Base-by-base conservation (phyloP, 2,797 vertebrate species). In the Neostethus bicornis region DNA sequence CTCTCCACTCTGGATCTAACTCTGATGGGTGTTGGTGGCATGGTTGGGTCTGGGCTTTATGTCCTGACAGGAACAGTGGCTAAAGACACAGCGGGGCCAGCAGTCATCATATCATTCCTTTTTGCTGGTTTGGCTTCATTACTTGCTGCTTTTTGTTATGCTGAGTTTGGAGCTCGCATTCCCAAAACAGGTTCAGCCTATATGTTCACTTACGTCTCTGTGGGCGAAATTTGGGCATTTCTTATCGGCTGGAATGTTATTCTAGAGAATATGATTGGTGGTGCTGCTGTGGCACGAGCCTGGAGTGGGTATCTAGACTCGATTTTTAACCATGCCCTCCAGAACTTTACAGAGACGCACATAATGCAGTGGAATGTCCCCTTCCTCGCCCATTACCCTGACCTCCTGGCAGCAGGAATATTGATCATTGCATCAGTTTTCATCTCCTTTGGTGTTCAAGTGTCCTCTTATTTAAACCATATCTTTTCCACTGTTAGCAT, bases 161-260 rank as follows among this genome's bases (percentile, higher is more conserved):
- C 97, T 0, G 97, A 99, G 81, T 98, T 99, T 48, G 96, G 97
- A 11, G 96, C 97, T 0, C 93, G 94, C 0, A 95, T 98, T 41
- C 96, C 96, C 41, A 96, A 95, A 83, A 97, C 95, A 0, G 96
- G 96, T 59, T 99, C 97, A 1, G 96, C 97, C 29, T 99, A 99
- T 79, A 95, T 99, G 93, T 99, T 98, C 85, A 99, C 97, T 2
- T 98, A 99, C 0, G 93, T 99, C 50, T 96, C 95, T 0, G 91
- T 98, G 68, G 97, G 97, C 0, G 97, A 99, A 79, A 77, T 99
- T 46, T 99, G 97, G 96, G 97, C 97, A 50, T 99, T 99, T 73
- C 93, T 99, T 41, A 98, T 99, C 0, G 96, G 97, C 51, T 99
- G 97, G 97, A 98, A 98, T 0, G 94, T 98, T 46, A 90, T 99